Evolutionary conservation across 1,140 invertebrate genomes (phyloP).

Genomic region (Oncopodura yosiiana): DNA sequence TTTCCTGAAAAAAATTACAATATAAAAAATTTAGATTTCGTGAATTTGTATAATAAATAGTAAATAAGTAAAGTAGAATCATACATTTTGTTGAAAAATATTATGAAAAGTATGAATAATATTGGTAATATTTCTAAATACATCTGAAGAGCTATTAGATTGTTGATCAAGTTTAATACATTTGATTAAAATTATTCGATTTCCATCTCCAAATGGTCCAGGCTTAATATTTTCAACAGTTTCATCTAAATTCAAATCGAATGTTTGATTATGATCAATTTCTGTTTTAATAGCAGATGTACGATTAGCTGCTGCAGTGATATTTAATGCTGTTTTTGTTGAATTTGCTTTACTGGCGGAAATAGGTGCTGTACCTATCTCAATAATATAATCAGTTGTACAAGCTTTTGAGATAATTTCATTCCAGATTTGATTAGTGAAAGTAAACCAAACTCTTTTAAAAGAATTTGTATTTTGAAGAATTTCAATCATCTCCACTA

Average conservation of each 20-base stretch:
- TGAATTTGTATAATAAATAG: background rate
- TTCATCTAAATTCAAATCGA: background rate
- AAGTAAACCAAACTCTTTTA: conserved; percentile 11
- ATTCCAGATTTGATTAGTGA: conserved; percentile 26
- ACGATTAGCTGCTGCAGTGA: background rate
- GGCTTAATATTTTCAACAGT: background rate
- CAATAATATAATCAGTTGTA: conserved; percentile 15
- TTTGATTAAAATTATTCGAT: too few relatives aligned
- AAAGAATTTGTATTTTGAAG: conserved; percentile 16
- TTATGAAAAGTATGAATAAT: background rate
- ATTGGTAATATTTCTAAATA: conserved; percentile 14
- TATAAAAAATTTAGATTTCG: background rate
- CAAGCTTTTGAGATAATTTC: conserved; percentile 25
- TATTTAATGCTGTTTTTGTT: background rate
- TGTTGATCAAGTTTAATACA: too few relatives aligned
- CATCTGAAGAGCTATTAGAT: too few relatives aligned
- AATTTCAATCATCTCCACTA: conserved; percentile 13
- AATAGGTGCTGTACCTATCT: background rate
- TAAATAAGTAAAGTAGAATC: background rate
- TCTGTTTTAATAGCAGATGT: background rate
- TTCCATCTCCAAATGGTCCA: too few relatives aligned
- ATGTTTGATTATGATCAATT: background rate
- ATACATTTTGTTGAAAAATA: conserved; percentile 10
- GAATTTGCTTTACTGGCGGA: background rate
- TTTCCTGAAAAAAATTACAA: conserved; percentile 5